Percentiles rank a stretch among this genome's conserved stretches.
These are phyloP conservation scores for Eolophus roseicapilla DNA, from an alignment of 2,113 vertebrate genomes.

Conservation along the genomic window DNA sequence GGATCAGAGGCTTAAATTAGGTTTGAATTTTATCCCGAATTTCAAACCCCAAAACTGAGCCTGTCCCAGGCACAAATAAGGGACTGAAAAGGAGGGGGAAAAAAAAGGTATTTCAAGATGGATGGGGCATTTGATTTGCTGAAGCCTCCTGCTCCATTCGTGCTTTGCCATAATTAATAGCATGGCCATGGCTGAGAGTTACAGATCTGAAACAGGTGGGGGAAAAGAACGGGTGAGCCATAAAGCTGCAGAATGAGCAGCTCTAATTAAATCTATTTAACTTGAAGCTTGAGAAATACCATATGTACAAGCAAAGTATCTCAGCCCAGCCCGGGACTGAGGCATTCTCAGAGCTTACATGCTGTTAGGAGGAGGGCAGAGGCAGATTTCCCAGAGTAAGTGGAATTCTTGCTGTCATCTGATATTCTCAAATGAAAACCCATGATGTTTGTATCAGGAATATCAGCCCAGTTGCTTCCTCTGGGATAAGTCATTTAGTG, in stretches of 20 bases:
- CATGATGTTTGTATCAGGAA: conserved; percentile 25
- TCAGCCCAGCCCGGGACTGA: not conserved
- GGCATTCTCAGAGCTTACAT: conserved; percentile 23
- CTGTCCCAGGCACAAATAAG: not conserved
- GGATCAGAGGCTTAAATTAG: not conserved
- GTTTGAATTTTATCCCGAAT: conserved; percentile 38
- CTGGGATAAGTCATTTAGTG: not conserved
- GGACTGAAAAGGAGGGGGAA: not conserved
- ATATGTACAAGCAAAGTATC: conserved; percentile 17
- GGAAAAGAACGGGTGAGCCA: conserved; percentile 10
- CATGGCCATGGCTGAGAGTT: conserved; percentile 27
- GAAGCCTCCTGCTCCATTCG: conserved; percentile 20
- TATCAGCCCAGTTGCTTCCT: conserved; percentile 41
- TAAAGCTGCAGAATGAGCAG: conserved; percentile 59
- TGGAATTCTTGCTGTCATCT: conserved; percentile 43
- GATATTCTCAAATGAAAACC: conserved; percentile 43
- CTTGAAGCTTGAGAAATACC: conserved; percentile 42
- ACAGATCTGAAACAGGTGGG: conserved; percentile 65
- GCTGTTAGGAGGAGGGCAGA: conserved; percentile 21
- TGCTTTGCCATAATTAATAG: conserved; percentile 41
- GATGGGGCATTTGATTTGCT: not conserved
- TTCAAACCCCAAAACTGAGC: not conserved
- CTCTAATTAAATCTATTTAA: conserved; percentile 60
- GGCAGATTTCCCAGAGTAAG: conserved; percentile 42
- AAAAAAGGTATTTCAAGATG: not conserved